Evolutionary conservation across 2,113 vertebrate species (phyloP).

Genomic region (Dicrurus megarhynchus): DNA sequence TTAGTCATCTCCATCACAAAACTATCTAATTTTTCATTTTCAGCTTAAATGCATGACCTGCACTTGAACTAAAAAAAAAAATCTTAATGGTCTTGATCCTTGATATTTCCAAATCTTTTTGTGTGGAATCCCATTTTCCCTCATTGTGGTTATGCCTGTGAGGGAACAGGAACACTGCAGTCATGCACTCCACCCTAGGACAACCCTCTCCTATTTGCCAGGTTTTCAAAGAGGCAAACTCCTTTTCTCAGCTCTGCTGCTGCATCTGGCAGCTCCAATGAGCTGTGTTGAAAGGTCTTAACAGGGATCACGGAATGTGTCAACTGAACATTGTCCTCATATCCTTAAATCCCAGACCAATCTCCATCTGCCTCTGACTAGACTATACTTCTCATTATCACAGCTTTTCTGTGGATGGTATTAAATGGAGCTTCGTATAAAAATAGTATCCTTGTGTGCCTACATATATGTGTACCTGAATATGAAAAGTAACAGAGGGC

Average conservation of each 20-base stretch:
- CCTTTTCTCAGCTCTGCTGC: neutral
- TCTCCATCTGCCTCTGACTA: neutral
- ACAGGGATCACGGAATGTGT: neutral
- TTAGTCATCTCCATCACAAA: neutral
- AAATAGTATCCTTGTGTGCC: neutral
- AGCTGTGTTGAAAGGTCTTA: neutral
- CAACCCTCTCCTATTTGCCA: neutral
- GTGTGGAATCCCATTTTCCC: neutral
- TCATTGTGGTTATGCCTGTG: neutral
- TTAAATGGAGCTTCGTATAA: neutral
- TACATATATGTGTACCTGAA: neutral
- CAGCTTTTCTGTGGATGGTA: neutral
- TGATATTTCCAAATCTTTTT: neutral
- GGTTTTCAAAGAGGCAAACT: neutral
- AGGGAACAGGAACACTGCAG: neutral
- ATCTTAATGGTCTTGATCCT: rapidly evolving
- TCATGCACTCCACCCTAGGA: neutral
- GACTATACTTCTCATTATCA: neutral
- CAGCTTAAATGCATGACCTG: neutral
- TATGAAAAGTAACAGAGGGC: neutral
- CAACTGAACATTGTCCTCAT: neutral
- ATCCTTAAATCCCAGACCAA: neutral
- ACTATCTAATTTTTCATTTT: neutral
- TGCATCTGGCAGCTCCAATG: neutral
- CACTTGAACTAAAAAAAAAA: neutral